Base-by-base conservation (phyloP, 53 echinoderm and acorn worm genomes). In the Luidia sarsii region DNA sequence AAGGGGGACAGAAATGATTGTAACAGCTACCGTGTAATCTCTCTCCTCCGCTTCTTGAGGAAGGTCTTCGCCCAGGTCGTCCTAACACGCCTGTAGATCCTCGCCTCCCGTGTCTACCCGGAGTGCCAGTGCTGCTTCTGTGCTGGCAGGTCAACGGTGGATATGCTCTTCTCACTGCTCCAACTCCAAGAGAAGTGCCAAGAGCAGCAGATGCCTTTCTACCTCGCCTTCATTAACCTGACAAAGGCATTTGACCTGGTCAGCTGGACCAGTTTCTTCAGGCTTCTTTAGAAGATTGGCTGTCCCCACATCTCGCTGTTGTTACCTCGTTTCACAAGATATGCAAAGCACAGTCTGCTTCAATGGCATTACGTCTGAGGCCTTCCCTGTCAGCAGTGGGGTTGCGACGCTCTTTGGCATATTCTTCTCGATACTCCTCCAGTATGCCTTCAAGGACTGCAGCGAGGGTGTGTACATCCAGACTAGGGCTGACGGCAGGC, bases 401-500 rank as follows among this genome's bases (percentile, higher is more conserved):
- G 15, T 51, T 9, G 18, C 18, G 10, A 51, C 15, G 4, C 51
- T 51, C 13, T 51, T 51, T 14, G 51, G 51, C 3, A 51, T 51
- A 4, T 51, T 51, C 21, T 51, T 51, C 10, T 51, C 51, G 21
- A 51, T 51, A 21, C 51, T 13, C 51, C 51, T 51, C 8, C 51
- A 16, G 18, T 51, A 51, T 21, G 51, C 15, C 15, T 51, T 51
- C 51, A 21, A 4, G 3, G 51, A 51, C 51, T 51, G 51, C 18
- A 9, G n/a, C 18, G 15, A 7, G 18, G 8, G 51, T 51, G 51
- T 51, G n/a, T 51, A 54, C 28, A 62, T 63, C 2, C 50, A 35
- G 2, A 80, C 80, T 1, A 45, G 80, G 20, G 48, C 65, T 7
- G 80, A 80, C 33, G 50, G 64, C 6, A 48, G 31, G 9, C 64